These are phyloP conservation scores for Aspidiotus rigidus DNA, from an alignment of 2,888 invertebrate species.

Conservation along the genomic window DNA sequence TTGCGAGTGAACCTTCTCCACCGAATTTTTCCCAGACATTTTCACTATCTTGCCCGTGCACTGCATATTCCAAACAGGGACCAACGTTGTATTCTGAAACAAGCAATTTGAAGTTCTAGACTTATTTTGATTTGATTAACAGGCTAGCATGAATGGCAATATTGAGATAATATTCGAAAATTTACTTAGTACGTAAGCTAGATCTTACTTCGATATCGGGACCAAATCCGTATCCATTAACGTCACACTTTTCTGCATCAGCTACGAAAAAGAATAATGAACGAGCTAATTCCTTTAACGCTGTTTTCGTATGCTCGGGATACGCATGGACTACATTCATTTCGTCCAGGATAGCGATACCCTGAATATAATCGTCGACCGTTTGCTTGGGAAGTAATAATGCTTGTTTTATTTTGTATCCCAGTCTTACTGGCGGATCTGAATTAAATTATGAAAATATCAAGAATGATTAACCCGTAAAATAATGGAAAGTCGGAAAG, in stretches of 20 bases:
- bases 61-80: constrained; percentile 25
- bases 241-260: constrained; percentile 49
- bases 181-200: no score
- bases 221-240: constrained; percentile 50
- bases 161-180: background rate
- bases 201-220: constrained; percentile 9
- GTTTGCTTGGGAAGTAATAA: constrained; percentile 61
- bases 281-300: constrained; percentile 48
- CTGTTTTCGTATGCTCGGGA: constrained; percentile 50
- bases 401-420: constrained; percentile 63
- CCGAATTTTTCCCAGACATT: constrained; percentile 54
- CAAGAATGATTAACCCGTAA: background rate
- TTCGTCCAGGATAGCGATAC: constrained; percentile 63
- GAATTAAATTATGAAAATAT: background rate
- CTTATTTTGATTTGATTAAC: no score
- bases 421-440: constrained; percentile 46
- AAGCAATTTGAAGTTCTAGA: background rate
- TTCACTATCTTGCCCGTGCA: constrained; percentile 49
- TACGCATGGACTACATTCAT: constrained; percentile 58
- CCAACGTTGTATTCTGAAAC: background rate
- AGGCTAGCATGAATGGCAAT: no score
- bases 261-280: constrained; percentile 58
- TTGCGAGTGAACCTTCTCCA: constrained; percentile 81
- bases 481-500: background rate
- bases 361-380: constrained; percentile 60